Evolutionary conservation across 2,888 invertebrate genomes (phyloP), one percentile per base, ranked within the genome.

Genomic region (Netelia melanura): DNA sequence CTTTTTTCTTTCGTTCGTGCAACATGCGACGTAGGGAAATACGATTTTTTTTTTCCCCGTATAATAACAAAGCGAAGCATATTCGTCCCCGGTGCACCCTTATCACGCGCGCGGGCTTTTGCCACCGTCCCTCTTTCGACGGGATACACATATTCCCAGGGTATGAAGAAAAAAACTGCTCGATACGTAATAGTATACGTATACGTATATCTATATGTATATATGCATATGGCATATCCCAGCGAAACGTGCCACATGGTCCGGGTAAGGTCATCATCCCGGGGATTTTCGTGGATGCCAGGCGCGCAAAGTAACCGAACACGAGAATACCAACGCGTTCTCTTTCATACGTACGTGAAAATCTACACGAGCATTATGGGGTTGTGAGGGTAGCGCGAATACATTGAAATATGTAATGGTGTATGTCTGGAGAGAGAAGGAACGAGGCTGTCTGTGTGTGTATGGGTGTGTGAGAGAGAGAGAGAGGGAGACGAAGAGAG

Each of bases 271-370:
- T 74, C 79, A 78, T 83, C 75, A 74, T 72, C 78, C 82, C 68
- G 21, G 58, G 76, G 77, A 81, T 78, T 81, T 81, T 65, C 64
- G 58, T 62, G 74, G n/a, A 70, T 79, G 82, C 77, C 83, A 81
- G 81, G 70, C 80, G 86, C 52, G 84, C 80, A 64, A 84, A 83
- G 80, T 85, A 87, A 85, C 86, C 70, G 76, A 80, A 79, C 82
- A 67, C 83, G 84, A 14, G 58, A 70, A 70, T 70, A 64, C 54
- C n/a, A 68, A 68, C n/a, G 23, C n/a, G 23, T 21, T 17, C 25
- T 14, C 44, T 48, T 11, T n/a, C 21, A 48, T 58, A 61, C 17
- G 54, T 58, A 38, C 14, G 14, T 62, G 30, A n/a, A 14, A 11
- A 30, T 62, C 2, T 30, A 62, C 25, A 25, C 21, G 23, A 23